Conservation (phyloP, 1,140 invertebrate genomes). For the Aphis craccivora region DNA sequence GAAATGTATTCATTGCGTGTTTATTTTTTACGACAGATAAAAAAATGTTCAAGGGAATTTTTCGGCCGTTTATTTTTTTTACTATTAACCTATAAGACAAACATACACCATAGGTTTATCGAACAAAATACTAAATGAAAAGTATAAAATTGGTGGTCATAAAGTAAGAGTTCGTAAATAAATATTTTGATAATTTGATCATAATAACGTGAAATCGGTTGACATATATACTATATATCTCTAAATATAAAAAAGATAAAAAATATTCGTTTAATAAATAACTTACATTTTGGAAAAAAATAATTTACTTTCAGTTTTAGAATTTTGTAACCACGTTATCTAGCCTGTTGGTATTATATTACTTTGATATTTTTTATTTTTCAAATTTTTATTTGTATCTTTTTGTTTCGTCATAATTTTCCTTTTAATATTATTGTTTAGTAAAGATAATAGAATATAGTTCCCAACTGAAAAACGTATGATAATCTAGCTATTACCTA, state of each 20-base stretch:
- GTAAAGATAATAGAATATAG: background rate
- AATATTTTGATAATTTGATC: background rate
- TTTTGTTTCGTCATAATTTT: background rate
- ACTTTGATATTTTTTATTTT: background rate
- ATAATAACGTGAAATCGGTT: background rate
- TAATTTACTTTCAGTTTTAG: background rate
- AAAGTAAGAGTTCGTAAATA: too few species aligned
- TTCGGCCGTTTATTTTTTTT: too few species aligned
- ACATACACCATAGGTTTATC: too few species aligned
- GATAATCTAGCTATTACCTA: background rate
- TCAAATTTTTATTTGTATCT: background rate
- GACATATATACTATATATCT: background rate
- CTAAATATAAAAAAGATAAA: background rate
- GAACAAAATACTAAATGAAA: too few species aligned
- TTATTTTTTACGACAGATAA: background rate
- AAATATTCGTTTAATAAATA: background rate
- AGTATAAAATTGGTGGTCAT: too few species aligned
- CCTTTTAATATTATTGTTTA: background rate
- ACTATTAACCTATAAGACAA: too few species aligned
- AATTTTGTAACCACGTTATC: background rate
- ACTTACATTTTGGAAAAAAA: background rate
- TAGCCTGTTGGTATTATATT: background rate
- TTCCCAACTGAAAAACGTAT: background rate
- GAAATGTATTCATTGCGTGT: background rate
- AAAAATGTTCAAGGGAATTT: background rate